These are phyloP conservation scores for Apostichopus californicus DNA, from an alignment of 35 echinoderm and acorn worm species.

Conservation along the genomic window DNA sequence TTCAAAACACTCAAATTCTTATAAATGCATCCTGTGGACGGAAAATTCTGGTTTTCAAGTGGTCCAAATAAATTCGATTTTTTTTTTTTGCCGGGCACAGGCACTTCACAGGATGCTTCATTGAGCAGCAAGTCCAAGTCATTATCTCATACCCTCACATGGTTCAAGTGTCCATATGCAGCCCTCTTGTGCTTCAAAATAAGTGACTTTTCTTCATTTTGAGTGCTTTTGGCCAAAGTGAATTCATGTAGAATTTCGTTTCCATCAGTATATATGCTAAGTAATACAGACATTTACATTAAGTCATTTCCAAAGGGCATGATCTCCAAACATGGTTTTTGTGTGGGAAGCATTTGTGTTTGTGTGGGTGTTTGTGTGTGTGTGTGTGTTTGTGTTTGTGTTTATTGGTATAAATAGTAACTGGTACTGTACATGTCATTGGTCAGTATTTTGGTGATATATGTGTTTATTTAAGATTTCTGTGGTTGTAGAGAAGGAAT, in stretches of 20 bases:
- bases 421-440: no score
- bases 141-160: neutral
- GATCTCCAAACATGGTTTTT: no score
- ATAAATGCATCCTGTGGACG: neutral
- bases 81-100: neutral
- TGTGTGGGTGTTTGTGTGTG: no score
- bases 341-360: no score
- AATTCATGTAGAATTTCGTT: neutral
- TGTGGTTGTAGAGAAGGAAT: no score
- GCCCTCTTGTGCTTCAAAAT: neutral
- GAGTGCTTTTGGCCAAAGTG: neutral
- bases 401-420: no score
- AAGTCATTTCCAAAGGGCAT: no score
- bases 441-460: no score
- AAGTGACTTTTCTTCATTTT: neutral
- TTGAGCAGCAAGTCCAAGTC: neutral
- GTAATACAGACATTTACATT: no score
- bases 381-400: no score
- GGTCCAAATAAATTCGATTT: neutral
- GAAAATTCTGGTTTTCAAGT: neutral
- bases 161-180: neutral
- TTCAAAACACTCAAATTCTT: neutral
- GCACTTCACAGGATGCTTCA: neutral
- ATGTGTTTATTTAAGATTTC: no score
- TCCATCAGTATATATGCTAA: no score